Evolutionary conservation across 2,797 vertebrate species (phyloP).

Genomic region (Pipistrellus kuhlii): DNA sequence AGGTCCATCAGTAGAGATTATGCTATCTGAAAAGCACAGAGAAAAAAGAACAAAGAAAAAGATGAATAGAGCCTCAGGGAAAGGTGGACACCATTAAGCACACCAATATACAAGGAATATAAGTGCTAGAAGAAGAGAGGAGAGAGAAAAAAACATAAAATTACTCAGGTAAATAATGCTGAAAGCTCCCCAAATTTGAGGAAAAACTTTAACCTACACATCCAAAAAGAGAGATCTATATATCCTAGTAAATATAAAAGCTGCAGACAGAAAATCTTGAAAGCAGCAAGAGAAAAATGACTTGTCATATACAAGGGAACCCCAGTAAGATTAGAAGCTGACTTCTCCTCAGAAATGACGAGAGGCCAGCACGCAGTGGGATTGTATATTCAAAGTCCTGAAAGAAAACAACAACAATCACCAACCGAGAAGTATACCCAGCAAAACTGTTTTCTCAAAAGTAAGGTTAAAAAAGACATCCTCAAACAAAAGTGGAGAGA

Average conservation of each 20-base stretch:
- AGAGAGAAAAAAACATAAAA: neutral
- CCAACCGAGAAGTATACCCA: neutral
- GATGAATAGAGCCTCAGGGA: neutral
- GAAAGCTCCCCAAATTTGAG: neutral
- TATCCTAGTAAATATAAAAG: neutral
- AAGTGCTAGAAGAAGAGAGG: neutral
- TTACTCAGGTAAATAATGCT: neutral
- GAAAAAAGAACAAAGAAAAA: neutral
- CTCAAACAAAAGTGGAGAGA: neutral
- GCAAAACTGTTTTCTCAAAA: neutral
- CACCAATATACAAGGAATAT: neutral
- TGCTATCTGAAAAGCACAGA: constrained; percentile 1
- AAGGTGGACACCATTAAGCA: neutral
- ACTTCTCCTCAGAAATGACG: neutral
- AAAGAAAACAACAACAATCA: neutral
- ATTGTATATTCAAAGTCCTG: constrained; percentile 2
- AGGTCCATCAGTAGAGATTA: neutral
- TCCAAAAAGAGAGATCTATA: neutral
- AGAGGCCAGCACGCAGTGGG: neutral
- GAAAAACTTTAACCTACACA: neutral
- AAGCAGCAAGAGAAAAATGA: neutral
- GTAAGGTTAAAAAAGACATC: constrained; percentile 43
- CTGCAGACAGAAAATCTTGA: constrained; percentile 5
- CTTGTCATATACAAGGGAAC: neutral
- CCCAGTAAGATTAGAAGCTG: neutral